Conservation (phyloP, 2,888 invertebrate species). For the Antitype chi region DNA sequence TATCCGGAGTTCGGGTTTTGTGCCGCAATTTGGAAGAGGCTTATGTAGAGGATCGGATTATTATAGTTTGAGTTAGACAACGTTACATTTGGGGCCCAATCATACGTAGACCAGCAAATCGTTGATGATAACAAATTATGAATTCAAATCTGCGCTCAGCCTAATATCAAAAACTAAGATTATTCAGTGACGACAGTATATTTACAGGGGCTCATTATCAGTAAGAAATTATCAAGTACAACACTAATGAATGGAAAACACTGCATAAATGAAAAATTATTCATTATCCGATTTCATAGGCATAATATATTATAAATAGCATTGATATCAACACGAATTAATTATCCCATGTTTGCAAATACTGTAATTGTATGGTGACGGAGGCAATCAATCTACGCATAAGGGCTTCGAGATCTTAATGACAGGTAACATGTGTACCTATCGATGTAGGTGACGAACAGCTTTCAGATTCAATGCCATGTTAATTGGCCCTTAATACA, state of each 20-base stretch:
- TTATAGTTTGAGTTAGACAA: not conserved
- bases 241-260: not conserved
- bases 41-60: not conserved
- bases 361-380: conserved; percentile 6
- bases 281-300: not conserved
- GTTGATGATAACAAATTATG: not conserved
- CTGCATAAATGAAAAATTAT: not conserved
- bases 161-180: not conserved
- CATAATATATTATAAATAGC: too few relatives aligned
- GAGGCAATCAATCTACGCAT: conserved; percentile 15
- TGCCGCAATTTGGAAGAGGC: conserved; percentile 14
- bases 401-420: conserved; percentile 1
- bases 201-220: not conserved
- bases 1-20: not conserved
- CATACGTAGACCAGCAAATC: too few relatives aligned
- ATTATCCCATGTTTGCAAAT: conserved; percentile 7
- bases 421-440: conserved; percentile 16
- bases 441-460: conserved; percentile 15
- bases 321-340: conserved; percentile 5
- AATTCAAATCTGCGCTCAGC: not conserved
- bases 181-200: not conserved
- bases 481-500: too few relatives aligned
- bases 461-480: conserved; percentile 8
- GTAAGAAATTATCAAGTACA: too few relatives aligned
- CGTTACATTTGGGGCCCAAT: not conserved